These are phyloP conservation scores for Drosophila phalerata DNA, from an alignment of 2,888 invertebrate species.

Conservation along the genomic window DNA sequence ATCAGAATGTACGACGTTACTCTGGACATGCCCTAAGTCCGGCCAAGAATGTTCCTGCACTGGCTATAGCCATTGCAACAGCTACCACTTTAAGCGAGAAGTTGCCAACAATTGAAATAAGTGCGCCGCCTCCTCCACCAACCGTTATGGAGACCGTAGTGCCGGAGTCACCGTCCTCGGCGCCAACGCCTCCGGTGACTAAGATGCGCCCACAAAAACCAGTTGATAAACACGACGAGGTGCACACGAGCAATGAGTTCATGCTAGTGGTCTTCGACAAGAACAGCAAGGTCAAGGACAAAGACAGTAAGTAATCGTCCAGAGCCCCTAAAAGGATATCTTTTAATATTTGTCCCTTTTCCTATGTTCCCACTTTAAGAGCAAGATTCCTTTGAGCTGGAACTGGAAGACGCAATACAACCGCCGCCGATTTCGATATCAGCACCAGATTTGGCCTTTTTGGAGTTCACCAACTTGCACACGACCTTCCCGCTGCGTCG, in stretches of 20 bases:
- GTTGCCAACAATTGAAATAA: slow-evolving; percentile 81
- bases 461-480: slow-evolving; percentile 87
- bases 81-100: slow-evolving; percentile 59
- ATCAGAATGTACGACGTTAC: slow-evolving; percentile 78
- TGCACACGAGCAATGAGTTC: slow-evolving; percentile 91
- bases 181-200: slow-evolving; percentile 30
- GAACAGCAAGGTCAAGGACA: slow-evolving; percentile 86
- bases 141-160: slow-evolving; percentile 10
- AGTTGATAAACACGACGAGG: slow-evolving; percentile 84
- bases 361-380: slow-evolving; percentile 62
- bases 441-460: slow-evolving; percentile 91
- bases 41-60: slow-evolving; percentile 74
- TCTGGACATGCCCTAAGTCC: slow-evolving; percentile 73
- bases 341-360: not conserved
- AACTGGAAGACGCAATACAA: slow-evolving; percentile 89
- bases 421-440: slow-evolving; percentile 94
- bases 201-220: slow-evolving; percentile 58
- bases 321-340: not conserved
- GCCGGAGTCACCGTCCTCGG: slow-evolving; percentile 26
- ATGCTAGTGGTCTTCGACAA: slow-evolving; percentile 91
- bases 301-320: slow-evolving; percentile 85
- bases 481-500: slow-evolving; percentile 87
- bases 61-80: slow-evolving; percentile 81
- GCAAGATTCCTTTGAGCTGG: slow-evolving; percentile 88
- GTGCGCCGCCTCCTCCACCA: slow-evolving; percentile 68